phyloP scores from a whole-genome alignment of 92 coral and sea anemone genomes.

The Palythoa heliodiscus region DNA sequence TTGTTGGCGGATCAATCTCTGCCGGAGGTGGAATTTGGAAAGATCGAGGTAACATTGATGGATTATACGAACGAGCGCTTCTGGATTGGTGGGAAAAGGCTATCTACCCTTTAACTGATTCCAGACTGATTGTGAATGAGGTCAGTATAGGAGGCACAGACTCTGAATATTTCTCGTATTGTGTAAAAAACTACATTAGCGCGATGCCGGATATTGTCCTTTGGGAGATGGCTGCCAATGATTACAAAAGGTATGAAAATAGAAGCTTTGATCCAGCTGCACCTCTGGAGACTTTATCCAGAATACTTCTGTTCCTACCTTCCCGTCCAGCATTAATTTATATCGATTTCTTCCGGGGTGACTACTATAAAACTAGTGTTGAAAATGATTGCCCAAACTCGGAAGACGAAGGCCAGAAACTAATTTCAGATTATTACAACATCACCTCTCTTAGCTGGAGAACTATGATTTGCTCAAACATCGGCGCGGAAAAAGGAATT shows the following conservation, averaged over 20 bases:
- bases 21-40: conserved; percentile 97
- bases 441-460: conserved; percentile 96
- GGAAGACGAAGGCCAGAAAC: conserved; percentile 89
- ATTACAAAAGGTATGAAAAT: conserved; percentile 77
- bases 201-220: conserved; percentile 81
- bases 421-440: conserved; percentile 84
- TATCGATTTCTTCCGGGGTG: conserved; percentile 91
- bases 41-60: conserved; percentile 90
- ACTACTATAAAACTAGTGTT: conserved; percentile 74
- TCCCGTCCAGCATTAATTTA: conserved; percentile 92
- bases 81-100: conserved; percentile 88
- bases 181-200: conserved; percentile 84
- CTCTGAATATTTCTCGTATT: conserved; percentile 96
- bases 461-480: conserved; percentile 82
- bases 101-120: conserved; percentile 74
- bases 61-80: conserved; percentile 87
- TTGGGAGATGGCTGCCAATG: conserved; percentile 99
- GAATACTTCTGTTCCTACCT: conserved; percentile 80
- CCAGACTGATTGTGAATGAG: conserved; percentile 70
- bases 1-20: conserved; percentile 97
- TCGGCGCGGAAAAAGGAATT: conserved; percentile 35
- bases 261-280: conserved; percentile 85
- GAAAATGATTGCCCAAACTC: conserved; percentile 93
- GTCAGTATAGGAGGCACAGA: conserved; percentile 97
- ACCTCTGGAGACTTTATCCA: conserved; percentile 90